Conservation (phyloP, 1,140 invertebrate species). For the Epicauta chinensis region DNA sequence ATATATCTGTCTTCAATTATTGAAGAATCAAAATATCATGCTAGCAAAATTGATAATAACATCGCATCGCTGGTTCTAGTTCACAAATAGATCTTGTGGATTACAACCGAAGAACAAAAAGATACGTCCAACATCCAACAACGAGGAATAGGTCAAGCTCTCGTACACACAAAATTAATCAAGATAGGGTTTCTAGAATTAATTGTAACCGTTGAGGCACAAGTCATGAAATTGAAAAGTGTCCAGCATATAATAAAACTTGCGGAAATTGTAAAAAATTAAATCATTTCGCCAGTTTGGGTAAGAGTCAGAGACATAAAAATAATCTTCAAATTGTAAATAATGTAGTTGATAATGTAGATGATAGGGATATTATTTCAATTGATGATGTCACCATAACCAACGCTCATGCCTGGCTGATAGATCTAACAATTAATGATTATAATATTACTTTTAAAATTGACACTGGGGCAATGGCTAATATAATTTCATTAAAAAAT, state of each 20-base stretch:
- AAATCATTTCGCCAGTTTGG: slow-evolving; percentile 24
- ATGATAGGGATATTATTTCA: slow-evolving; percentile 1
- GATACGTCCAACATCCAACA: not conserved
- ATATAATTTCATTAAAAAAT: slow-evolving; percentile 20
- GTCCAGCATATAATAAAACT: slow-evolving; percentile 21
- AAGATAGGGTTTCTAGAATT: slow-evolving; percentile 1
- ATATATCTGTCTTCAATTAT: slow-evolving; percentile 21
- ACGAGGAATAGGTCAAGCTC: not conserved
- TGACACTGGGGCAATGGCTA: slow-evolving; percentile 23
- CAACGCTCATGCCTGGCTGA: slow-evolving; percentile 13
- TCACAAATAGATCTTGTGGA: not conserved
- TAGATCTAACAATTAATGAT: slow-evolving; percentile 19
- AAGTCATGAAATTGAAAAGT: slow-evolving; percentile 15
- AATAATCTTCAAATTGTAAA: slow-evolving; percentile 6
- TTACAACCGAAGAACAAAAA: not conserved
- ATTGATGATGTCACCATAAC: slow-evolving; percentile 2
- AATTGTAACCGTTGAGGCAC: slow-evolving; percentile 6
- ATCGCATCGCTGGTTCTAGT: not conserved
- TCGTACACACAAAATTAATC: not conserved
- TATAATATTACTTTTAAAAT: slow-evolving; percentile 21
- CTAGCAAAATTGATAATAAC: slow-evolving; percentile 1
- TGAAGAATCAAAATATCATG: slow-evolving; percentile 13
- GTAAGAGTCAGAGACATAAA: slow-evolving; percentile 5
- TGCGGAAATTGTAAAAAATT: slow-evolving; percentile 23
- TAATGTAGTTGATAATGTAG: slow-evolving; percentile 8